Conservation (phyloP, 2,797 vertebrate species). For the Harpagifer antarcticus region DNA sequence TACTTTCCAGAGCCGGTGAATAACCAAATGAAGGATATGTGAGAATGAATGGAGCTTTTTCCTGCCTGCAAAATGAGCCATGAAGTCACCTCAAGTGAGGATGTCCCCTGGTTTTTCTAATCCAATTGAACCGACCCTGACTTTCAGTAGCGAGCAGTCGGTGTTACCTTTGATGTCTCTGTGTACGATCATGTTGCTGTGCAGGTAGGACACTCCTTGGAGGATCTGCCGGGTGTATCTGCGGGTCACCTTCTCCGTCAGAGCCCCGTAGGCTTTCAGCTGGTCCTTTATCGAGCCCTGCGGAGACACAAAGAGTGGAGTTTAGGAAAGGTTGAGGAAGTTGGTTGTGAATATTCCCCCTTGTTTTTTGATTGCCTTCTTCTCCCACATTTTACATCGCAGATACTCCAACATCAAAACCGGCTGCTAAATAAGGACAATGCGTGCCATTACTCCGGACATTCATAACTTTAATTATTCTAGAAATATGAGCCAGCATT, state of each 20-base stretch:
- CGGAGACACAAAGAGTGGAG: background rate
- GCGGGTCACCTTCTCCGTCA: conserved; percentile 93
- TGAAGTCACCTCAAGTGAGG: conserved; percentile 24
- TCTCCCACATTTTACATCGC: too few species aligned
- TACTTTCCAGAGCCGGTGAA: conserved; percentile 58
- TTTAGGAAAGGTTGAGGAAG: background rate
- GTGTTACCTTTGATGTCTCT: conserved; percentile 93
- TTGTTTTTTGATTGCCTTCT: too few species aligned
- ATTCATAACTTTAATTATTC: too few species aligned
- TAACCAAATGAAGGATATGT: conserved; percentile 52
- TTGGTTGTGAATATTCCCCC: too few species aligned
- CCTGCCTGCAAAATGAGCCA: background rate
- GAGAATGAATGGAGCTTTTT: conserved; percentile 48
- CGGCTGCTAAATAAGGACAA: too few species aligned
- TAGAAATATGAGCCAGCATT: too few species aligned
- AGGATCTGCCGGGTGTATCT: conserved; percentile 94
- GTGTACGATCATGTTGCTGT: conserved; percentile 97
- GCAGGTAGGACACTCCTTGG: conserved; percentile 93
- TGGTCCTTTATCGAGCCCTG: conserved; percentile 90
- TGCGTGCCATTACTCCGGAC: too few species aligned
- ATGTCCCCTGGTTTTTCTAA: conserved; percentile 24
- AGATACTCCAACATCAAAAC: too few species aligned
- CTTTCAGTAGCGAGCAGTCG: conserved; percentile 17
- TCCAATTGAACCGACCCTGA: conserved; percentile 52
- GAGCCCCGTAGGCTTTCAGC: conserved; percentile 91